A percentile compares a stretch with the other conserved stretches of the same genome.
Evolutionary conservation across 2,113 vertebrate species (phyloP).

Genomic region (Nerophis lumbriciformis): DNA sequence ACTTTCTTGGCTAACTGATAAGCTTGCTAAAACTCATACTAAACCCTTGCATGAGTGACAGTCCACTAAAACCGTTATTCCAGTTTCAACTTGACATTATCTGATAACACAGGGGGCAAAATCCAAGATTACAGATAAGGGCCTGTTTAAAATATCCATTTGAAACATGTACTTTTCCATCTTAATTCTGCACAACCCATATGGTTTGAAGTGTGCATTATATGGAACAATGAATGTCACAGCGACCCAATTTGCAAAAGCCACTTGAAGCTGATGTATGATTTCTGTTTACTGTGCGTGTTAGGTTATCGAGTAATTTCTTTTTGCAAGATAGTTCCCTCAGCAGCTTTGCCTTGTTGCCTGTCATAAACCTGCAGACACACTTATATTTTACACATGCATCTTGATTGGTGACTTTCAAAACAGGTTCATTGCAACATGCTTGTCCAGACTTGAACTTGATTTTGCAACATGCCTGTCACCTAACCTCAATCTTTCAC

Average conservation of each 20-base stretch:
- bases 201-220: background rate
- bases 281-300: background rate
- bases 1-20: too few relatives aligned
- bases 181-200: background rate
- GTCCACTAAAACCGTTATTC: constrained; percentile 5
- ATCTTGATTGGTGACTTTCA: background rate
- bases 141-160: constrained; percentile 8
- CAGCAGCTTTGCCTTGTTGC: constrained; percentile 13
- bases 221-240: background rate
- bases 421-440: constrained; percentile 13
- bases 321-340: constrained; percentile 21
- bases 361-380: constrained; percentile 3
- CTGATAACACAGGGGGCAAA: constrained; percentile 40
- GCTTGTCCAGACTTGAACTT: constrained; percentile 22
- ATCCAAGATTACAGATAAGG: constrained; percentile 30
- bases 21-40: too few relatives aligned
- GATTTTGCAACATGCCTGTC: constrained; percentile 15
- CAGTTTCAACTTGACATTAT: constrained; percentile 13
- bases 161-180: background rate
- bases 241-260: constrained; percentile 12
- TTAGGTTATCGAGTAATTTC: constrained; percentile 28
- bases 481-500: constrained; percentile 17
- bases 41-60: background rate
- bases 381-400: background rate
- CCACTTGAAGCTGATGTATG: constrained; percentile 7